Conservation (phyloP, 2,113 vertebrate genomes). For the Solea solea region DNA sequence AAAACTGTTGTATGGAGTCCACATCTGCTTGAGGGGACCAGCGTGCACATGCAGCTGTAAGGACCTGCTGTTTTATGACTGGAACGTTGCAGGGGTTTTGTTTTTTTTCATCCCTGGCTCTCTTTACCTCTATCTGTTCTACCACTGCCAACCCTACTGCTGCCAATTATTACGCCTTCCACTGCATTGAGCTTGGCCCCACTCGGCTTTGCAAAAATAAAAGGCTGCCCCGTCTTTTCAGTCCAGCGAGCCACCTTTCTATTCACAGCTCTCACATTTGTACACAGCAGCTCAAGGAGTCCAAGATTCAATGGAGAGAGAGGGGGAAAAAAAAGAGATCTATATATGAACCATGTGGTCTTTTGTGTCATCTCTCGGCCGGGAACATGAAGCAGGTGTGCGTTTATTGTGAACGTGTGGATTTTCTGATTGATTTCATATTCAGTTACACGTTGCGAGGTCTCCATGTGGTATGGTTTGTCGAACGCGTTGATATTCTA, state of each 20-base stretch:
- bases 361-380: constrained; percentile 8
- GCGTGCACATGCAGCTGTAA: constrained; percentile 18
- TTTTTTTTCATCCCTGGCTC: constrained; percentile 21
- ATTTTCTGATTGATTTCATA: constrained; percentile 36
- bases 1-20: constrained; percentile 17
- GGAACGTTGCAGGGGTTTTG: constrained; percentile 25
- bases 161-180: constrained; percentile 39
- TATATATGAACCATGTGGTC: constrained; percentile 23
- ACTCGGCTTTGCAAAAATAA: constrained; percentile 29
- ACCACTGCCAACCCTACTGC: constrained; percentile 13
- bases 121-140: constrained; percentile 1
- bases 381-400: constrained; percentile 31
- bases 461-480: constrained; percentile 29
- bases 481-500: constrained; percentile 11
- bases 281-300: constrained; percentile 2
- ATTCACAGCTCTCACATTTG: not conserved
- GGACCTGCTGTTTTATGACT: constrained; percentile 48
- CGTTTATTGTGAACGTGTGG: constrained; percentile 27
- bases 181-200: constrained; percentile 30
- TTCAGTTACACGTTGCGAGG: constrained; percentile 19
- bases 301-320: constrained; percentile 28
- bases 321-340: not conserved
- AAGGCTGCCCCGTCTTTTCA: constrained; percentile 36
- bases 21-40: constrained; percentile 53
- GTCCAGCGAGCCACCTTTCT: constrained; percentile 32